phyloP scores from a whole-genome alignment of 2,797 vertebrate species.

The Tokudaia muenninki region DNA sequence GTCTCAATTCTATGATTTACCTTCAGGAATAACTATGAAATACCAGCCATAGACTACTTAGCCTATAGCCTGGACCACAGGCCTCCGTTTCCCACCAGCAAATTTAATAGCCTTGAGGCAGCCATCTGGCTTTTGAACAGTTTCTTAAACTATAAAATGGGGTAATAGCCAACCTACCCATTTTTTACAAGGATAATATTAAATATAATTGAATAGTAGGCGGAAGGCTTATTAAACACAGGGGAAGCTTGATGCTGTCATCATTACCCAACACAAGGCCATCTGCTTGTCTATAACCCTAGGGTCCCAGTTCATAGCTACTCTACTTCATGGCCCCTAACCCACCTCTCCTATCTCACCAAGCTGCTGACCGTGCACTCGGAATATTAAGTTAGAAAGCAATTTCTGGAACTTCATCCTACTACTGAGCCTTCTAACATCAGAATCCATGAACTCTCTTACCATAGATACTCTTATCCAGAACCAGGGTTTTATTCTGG shows the following conservation, averaged over 20 bases:
- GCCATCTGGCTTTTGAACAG: background rate
- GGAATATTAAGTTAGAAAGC: background rate
- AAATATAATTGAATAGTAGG: slow-evolving; percentile 33
- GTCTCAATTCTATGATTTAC: background rate
- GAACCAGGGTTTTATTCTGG: background rate
- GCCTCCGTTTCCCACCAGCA: background rate
- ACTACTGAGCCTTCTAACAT: accelerated
- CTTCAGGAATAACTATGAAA: background rate
- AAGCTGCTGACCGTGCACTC: background rate
- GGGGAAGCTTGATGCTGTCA: background rate
- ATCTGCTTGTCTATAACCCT: background rate
- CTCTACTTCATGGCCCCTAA: no score
- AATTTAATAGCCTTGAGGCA: background rate
- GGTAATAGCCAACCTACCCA: background rate
- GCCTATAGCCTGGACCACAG: background rate
- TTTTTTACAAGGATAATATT: slow-evolving; percentile 18
- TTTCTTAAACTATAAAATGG: slow-evolving; percentile 24
- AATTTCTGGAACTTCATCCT: background rate
- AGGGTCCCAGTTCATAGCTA: background rate
- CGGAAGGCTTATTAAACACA: background rate
- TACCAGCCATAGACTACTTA: background rate
- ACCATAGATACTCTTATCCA: background rate
- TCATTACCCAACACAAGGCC: background rate
- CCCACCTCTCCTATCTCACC: no score
- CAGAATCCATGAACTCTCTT: no score